These are phyloP conservation scores for Drosophila nigromelanica DNA, from an alignment of 1,140 invertebrate genomes.

Conservation along the genomic window DNA sequence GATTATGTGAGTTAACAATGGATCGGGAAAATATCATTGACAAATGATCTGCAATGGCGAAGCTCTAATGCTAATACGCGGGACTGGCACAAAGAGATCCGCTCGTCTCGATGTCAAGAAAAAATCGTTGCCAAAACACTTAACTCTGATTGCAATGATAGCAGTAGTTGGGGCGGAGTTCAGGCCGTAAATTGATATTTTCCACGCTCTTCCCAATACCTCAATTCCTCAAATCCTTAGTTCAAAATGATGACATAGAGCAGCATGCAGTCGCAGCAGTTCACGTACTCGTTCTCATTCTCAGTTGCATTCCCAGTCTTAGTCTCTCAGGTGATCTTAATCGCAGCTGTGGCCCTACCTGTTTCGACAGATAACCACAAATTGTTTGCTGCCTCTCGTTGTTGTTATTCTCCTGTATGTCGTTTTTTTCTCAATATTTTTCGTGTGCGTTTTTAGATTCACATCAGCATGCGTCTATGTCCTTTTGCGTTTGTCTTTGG, in stretches of 20 bases:
- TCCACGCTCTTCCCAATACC: conserved; percentile 22
- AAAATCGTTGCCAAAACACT: conserved; percentile 29
- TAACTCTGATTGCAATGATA: conserved; percentile 38
- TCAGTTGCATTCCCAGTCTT: neutral
- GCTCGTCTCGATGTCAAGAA: conserved; percentile 19
- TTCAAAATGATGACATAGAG: conserved; percentile 42
- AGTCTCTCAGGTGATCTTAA: conserved; percentile 35
- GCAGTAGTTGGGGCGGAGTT: conserved; percentile 10
- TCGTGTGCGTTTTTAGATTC: conserved; percentile 45
- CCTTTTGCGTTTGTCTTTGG: conserved; percentile 25
- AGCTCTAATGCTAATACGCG: conserved; percentile 18
- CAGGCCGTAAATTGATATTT: conserved; percentile 47
- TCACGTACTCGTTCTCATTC: neutral
- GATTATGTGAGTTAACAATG: neutral
- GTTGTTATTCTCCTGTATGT: conserved; percentile 1
- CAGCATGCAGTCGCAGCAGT: conserved; percentile 1
- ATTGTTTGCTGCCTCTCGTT: conserved; percentile 44
- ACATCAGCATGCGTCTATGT: conserved; percentile 45
- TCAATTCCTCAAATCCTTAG: conserved; percentile 18
- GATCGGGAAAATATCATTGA: neutral
- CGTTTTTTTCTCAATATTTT: conserved; percentile 24
- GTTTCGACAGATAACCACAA: conserved; percentile 56
- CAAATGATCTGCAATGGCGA: conserved; percentile 1
- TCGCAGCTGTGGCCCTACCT: conserved; percentile 38
- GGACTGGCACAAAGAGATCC: conserved; percentile 8